Base-by-base conservation (phyloP, 2,888 invertebrate species). In the Cephus sareptanus region DNA sequence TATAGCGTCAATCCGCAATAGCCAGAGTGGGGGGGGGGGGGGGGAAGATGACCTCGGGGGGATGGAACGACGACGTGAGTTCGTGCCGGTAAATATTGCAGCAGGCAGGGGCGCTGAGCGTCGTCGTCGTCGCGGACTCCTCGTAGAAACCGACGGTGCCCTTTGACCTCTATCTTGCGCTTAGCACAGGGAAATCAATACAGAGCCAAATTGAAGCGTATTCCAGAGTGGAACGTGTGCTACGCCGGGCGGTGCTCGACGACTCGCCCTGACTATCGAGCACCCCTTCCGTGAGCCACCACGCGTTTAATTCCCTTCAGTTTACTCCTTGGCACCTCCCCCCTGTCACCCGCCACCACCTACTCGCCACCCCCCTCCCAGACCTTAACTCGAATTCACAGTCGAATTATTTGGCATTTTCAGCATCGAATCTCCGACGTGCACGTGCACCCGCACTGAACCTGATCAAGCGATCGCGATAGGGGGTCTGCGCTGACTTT, bases 151-250 rank as follows among this genome's bases (percentile, higher is more conserved):
- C 40, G 70, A 33, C 12, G 31, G 69, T 69, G 73, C 75, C 76
- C 79, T 77, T 79, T 79, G 79, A 77, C 77, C 79, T 79, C 79
- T 74, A 75, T 79, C 79, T 81, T 79, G 40, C 79, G 76, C 74
- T 79, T 79, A 81, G 77, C 75, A 77, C 56, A 68, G 79, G 76
- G 76, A 56, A 56, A 81, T 81, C 80, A 77, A 81, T 81, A 76
- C 77, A 74, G 30, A 81, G 75, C 76, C 75, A 78, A 78, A 78
- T 78, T 34, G 69, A 71, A 70, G 23, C 35, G 77, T 56, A 56
- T 56, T 56, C 56, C 56, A 23, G 56, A 56, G 56, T 56, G 56
- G 23, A 56, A 56, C 56, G 56, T 56, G 23, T 56, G 56, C 23
- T 56, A 15, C 56, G 56, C 23, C 56, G 56, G 56, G 56, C 56